Evolutionary conservation across 2,113 vertebrate species (phyloP).

Genomic region (Urocitellus parryii): DNA sequence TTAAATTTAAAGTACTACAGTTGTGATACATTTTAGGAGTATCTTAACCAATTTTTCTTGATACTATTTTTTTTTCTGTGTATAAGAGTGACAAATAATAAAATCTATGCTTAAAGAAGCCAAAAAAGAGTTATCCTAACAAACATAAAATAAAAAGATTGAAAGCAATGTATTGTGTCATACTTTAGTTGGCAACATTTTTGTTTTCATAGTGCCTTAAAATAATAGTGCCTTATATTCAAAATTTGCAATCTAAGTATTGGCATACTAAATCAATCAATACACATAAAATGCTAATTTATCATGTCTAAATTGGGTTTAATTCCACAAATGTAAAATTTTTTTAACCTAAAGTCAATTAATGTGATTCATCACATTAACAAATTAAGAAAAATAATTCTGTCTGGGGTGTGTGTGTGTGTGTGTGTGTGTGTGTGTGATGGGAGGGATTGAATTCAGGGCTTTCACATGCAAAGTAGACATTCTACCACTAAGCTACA

Average conservation of each 20-base stretch:
- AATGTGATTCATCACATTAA: neutral
- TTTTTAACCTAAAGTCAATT: constrained; percentile 39
- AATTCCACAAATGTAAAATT: neutral
- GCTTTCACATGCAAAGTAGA: neutral
- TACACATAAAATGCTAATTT: neutral
- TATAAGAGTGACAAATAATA: neutral
- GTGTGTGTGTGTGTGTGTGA: too few relatives aligned
- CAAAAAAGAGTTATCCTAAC: neutral
- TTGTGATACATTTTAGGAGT: neutral
- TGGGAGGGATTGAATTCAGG: neutral
- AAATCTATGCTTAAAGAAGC: constrained; percentile 7
- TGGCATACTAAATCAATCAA: neutral
- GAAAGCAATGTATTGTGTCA: neutral
- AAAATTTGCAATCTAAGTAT: neutral
- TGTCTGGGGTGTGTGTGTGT: too few relatives aligned
- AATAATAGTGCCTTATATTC: neutral
- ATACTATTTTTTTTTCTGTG: neutral
- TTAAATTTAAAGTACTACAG: neutral
- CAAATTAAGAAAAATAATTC: neutral
- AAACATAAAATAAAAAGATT: neutral
- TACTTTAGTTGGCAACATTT: neutral
- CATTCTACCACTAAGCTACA: neutral
- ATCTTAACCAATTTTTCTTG: neutral
- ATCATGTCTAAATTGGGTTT: neutral
- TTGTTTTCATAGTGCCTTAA: constrained; percentile 23